Conservation (phyloP, 2,797 vertebrate species). For the Chromis chromis region DNA sequence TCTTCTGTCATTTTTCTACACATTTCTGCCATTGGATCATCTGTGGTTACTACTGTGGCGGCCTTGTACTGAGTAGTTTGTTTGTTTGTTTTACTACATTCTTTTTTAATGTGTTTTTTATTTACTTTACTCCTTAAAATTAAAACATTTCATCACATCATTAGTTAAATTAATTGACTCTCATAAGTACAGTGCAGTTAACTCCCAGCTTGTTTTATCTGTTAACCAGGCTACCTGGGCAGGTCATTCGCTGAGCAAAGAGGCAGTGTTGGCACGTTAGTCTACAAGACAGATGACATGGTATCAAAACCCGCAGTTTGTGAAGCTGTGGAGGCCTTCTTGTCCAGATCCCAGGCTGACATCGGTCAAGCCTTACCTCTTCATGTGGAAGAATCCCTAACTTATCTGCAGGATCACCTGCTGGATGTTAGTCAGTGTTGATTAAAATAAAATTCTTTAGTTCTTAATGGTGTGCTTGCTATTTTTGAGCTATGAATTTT, state of each 20-base stretch:
- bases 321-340: conserved; percentile 82
- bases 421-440: conserved; percentile 70
- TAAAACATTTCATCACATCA: not conserved
- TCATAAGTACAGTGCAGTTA: not conserved
- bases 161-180: not conserved
- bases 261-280: conserved; percentile 61
- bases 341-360: conserved; percentile 76
- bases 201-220: not conserved
- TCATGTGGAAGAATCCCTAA: conserved; percentile 86
- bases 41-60: no score
- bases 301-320: conserved; percentile 80
- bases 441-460: no score
- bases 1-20: not conserved
- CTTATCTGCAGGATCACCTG: conserved; percentile 83
- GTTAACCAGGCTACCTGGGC: conserved; percentile 85
- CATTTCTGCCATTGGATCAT: no score
- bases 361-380: conserved; percentile 83
- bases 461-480: not conserved
- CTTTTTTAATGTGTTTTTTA: no score
- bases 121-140: not conserved
- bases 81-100: no score
- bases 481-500: not conserved
- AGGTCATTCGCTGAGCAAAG: conserved; percentile 82
- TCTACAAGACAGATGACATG: conserved; percentile 81
- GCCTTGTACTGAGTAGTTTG: no score